Percentiles rank a stretch among this genome's conserved stretches.
phyloP scores from a whole-genome alignment of 1,140 invertebrate genomes.

The Diuraphis noxia region DNA sequence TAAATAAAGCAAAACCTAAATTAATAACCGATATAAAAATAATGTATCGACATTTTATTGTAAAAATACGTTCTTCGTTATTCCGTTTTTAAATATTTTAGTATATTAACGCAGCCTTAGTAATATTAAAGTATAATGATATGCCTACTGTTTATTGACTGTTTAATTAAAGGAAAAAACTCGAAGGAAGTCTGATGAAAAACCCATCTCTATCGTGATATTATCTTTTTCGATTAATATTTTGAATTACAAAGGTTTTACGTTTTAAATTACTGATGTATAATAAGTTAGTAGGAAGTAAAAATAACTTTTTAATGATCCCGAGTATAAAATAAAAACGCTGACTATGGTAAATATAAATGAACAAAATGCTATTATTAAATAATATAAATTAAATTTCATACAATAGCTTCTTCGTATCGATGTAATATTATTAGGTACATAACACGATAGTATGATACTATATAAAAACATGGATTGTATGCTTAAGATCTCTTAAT shows the following conservation, averaged over 20 bases:
- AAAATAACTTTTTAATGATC: neutral
- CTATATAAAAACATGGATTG: no score
- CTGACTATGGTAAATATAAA: no score
- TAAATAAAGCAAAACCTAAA: conserved; percentile 68
- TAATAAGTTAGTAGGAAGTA: neutral
- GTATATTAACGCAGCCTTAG: neutral
- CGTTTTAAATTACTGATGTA: neutral
- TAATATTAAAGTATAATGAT: no score
- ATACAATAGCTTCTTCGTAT: no score
- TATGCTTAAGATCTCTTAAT: neutral
- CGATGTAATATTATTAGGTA: no score
- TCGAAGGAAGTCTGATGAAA: neutral
- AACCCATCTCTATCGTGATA: neutral
- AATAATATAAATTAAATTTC: neutral
- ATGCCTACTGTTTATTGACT: no score
- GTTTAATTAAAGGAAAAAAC: neutral
- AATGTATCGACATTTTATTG: neutral
- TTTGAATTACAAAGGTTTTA: neutral
- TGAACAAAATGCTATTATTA: no score
- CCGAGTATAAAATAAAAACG: neutral
- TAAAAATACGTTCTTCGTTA: neutral
- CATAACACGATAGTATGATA: no score
- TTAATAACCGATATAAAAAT: neutral
- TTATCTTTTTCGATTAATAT: neutral
- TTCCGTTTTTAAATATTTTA: neutral